Evolutionary conservation across 2,113 vertebrate genomes (phyloP), one percentile per base, ranked within the genome.

Genomic region (Oceanites oceanicus): DNA sequence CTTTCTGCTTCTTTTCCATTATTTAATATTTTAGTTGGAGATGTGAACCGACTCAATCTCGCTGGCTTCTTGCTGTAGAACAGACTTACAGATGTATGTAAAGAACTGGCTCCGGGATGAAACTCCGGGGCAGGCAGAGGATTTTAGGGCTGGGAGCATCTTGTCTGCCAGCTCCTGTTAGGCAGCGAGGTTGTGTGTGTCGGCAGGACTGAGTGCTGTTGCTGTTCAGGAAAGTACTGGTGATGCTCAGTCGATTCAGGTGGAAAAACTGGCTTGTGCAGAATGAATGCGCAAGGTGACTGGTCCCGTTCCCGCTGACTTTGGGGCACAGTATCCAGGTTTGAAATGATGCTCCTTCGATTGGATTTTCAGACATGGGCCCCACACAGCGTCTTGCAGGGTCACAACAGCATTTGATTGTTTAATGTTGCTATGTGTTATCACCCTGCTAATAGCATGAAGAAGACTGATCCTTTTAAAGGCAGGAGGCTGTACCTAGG

Each of bases 251-350:
- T 42, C 4, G 2, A 4, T 71, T 65, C 15, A 4, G n/a, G 58
- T 34, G 75, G 58, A 58, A 58, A 76, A 65, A 32, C 29, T 1
- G 2, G 44, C 29, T 26, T 13, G 7, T 4, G 21, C 38, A 40
- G 52, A 59, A 42, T 1, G 13, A 40, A 29, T 4, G 18, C 1
- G 7, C 2, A 13, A 40, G 22, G 44, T 55, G 52, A 55, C 25
- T 1, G 0, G 22, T 40, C 36, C 61, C 2, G 0, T 23, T 49
- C n/a, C 45, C 59, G 2, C 2, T 1, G 29, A 7, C 34, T 77
- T 53, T 10, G 17, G 49, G 50, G 26, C 7, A 10, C 47, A 15
- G 72, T 2, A 29, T 13, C 62, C 32, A 23, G 42, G 9, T 7
- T 17, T 40, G 63, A 22, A 59, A 76, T 8, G 32, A 21, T 20